Evolutionary conservation across 1,140 invertebrate species (phyloP).

Genomic region (Cyclargus thomasi): DNA sequence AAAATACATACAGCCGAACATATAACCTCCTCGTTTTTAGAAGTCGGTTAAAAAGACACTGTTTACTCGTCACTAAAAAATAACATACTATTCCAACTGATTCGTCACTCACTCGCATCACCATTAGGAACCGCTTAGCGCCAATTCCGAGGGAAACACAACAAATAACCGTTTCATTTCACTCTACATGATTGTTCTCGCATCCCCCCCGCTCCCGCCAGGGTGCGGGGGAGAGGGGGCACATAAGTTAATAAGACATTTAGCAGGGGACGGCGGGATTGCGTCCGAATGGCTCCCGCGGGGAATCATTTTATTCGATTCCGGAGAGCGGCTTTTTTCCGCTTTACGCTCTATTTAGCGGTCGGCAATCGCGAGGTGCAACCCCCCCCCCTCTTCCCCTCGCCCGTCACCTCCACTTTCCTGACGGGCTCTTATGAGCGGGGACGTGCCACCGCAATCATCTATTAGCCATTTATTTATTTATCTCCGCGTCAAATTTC

Average conservation of each 20-base stretch:
- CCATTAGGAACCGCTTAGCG: conserved; percentile 5
- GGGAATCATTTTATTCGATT: conserved; percentile 78
- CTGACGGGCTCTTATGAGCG: conserved; percentile 38
- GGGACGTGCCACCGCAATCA: conserved; percentile 37
- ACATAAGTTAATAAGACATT: conserved; percentile 74
- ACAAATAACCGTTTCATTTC: conserved; percentile 75
- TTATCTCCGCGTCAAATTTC: neutral
- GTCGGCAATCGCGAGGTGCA: conserved; percentile 46
- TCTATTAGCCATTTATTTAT: conserved; percentile 12
- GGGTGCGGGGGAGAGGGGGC: conserved; percentile 39
- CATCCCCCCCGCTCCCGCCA: conserved; percentile 45
- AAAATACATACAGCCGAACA: too few species aligned
- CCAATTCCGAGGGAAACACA: conserved; percentile 39
- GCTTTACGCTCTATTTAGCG: conserved; percentile 70
- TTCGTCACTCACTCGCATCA: conserved; percentile 2
- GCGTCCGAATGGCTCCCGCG: conserved; percentile 74
- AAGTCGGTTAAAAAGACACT: too few species aligned
- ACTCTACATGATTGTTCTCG: conserved; percentile 74
- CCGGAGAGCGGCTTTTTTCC: conserved; percentile 68
- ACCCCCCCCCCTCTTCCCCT: conserved; percentile 44
- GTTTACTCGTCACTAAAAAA: too few species aligned
- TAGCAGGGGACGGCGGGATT: conserved; percentile 71
- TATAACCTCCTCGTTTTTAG: too few species aligned
- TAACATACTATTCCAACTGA: neutral
- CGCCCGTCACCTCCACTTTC: conserved; percentile 42